These are phyloP conservation scores for Polyploca ridens DNA, from an alignment of 2,888 invertebrate species.

Conservation along the genomic window DNA sequence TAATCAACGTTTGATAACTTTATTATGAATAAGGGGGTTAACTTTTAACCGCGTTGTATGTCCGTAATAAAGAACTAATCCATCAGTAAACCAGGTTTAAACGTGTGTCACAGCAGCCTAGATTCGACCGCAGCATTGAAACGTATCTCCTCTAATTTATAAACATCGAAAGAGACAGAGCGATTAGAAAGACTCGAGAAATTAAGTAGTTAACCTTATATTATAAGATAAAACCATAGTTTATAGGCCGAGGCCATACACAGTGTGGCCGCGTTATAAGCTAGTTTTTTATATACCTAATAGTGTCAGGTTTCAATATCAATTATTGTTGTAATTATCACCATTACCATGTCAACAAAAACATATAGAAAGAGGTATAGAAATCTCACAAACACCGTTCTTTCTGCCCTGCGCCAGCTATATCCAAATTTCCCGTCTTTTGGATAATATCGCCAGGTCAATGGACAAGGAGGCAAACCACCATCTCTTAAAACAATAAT, in stretches of 20 bases:
- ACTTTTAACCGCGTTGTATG: neutral
- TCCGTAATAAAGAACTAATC: neutral
- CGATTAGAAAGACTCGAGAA: constrained; percentile 19
- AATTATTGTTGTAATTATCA: neutral
- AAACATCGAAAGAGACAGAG: constrained; percentile 1
- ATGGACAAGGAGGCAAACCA: no score
- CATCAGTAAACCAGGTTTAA: neutral
- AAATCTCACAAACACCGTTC: no score
- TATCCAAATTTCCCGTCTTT: no score
- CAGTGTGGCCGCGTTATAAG: constrained; percentile 28
- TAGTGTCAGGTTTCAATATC: neutral
- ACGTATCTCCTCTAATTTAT: constrained; percentile 1
- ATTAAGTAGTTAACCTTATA: constrained; percentile 36
- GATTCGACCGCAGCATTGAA: neutral
- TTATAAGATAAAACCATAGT: constrained; percentile 40
- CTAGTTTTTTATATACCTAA: neutral
- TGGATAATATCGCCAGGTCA: no score
- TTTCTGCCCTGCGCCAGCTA: no score
- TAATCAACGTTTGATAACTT: no score
- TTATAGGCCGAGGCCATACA: constrained; percentile 36
- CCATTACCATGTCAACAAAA: no score
- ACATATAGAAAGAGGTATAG: no score
- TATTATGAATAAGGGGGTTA: no score
- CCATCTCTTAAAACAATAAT: no score
- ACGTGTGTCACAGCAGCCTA: neutral